Percentiles rank a stretch among this genome's conserved stretches.
These are phyloP conservation scores for Pseudomyrmex dendroicus DNA, from an alignment of 1,140 invertebrate species.

Conservation along the genomic window DNA sequence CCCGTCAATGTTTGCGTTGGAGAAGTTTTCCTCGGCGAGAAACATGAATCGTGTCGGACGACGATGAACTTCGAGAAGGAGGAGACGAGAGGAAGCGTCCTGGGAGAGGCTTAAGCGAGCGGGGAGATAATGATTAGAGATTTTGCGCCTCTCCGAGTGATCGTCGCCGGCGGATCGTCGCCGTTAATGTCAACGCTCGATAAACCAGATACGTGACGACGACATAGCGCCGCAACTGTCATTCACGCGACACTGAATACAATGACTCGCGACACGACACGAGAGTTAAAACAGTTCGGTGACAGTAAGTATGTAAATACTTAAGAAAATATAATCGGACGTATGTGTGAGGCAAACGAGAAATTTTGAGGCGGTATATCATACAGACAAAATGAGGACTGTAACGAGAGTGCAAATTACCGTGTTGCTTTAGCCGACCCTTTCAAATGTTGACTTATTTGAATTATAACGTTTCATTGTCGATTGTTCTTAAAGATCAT, in stretches of 20 bases:
- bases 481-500: conserved; percentile 42
- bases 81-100: background rate
- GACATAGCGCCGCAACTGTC: background rate
- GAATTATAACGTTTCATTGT: conserved; percentile 39
- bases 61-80: background rate
- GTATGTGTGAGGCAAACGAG: background rate
- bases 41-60: background rate
- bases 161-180: conserved; percentile 33
- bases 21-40: conserved; percentile 18
- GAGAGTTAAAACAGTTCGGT: background rate
- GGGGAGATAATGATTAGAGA: conserved; percentile 20
- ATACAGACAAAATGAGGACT: background rate
- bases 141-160: conserved; percentile 20
- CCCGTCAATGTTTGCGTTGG: conserved; percentile 36
- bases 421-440: background rate
- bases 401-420: conserved; percentile 17
- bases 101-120: background rate
- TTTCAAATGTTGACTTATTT: conserved; percentile 22
- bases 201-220: conserved; percentile 28
- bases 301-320: background rate
- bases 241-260: conserved; percentile 5
- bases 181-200: conserved; percentile 40
- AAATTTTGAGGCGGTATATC: too few species aligned
- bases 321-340: background rate
- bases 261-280: background rate